These are phyloP conservation scores for Cuniculus paca DNA, from an alignment of 2,797 vertebrate species.

Conservation along the genomic window DNA sequence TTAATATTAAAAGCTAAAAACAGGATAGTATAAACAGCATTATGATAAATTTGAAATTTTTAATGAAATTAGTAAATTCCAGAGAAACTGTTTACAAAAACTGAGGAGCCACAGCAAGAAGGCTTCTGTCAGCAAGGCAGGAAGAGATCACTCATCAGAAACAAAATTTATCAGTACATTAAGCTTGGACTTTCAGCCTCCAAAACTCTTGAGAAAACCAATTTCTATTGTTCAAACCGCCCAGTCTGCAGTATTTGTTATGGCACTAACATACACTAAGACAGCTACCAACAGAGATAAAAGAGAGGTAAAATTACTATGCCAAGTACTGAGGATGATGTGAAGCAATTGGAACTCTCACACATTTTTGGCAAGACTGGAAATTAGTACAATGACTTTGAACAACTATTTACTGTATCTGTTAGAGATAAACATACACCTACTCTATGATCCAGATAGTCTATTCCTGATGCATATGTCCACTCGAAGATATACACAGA, in stretches of 20 bases:
- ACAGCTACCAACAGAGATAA: not conserved
- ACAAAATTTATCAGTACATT: not conserved
- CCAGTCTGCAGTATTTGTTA: not conserved
- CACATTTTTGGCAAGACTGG: not conserved
- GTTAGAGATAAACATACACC: not conserved
- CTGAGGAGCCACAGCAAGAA: not conserved
- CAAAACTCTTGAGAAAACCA: not conserved
- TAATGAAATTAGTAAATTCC: conserved; percentile 10
- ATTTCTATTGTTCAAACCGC: not conserved
- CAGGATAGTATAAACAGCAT: not conserved
- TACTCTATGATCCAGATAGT: not conserved
- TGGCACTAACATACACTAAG: not conserved
- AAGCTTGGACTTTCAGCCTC: not conserved
- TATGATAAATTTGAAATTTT: conserved; percentile 47
- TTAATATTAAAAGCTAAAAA: not conserved
- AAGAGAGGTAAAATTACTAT: not conserved
- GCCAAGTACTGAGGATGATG: not conserved
- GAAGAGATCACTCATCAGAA: not conserved
- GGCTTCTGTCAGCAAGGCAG: not conserved
- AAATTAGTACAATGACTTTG: not conserved
- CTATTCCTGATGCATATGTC: not conserved
- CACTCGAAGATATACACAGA: not conserved
- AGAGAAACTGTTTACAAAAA: conserved; percentile 29
- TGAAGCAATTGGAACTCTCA: not conserved
- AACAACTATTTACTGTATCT: not conserved